A percentile compares a stretch with the other conserved stretches of the same genome.
Evolutionary conservation across 2,113 vertebrate species (phyloP).

Genomic region (Orcinus orca): DNA sequence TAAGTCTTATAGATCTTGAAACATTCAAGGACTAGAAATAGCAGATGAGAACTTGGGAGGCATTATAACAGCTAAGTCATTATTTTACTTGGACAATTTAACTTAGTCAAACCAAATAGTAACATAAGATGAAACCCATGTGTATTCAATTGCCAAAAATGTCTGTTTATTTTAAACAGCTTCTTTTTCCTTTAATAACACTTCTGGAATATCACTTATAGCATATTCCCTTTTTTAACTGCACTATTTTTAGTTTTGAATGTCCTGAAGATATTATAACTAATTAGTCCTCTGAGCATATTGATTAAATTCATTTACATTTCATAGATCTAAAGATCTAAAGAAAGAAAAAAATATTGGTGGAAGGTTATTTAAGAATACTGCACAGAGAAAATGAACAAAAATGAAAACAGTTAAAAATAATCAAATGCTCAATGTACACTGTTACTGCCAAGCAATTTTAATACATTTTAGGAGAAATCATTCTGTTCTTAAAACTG

Average conservation of each 20-base stretch:
- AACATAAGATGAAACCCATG: conserved; percentile 55
- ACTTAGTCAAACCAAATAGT: conserved; percentile 46
- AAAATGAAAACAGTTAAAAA: conserved; percentile 37
- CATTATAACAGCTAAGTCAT: conserved; percentile 41
- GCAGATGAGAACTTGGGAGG: conserved; percentile 29
- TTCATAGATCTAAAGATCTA: not conserved
- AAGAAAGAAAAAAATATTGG: not conserved
- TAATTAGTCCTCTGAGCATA: conserved; percentile 64
- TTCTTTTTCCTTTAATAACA: conserved; percentile 66
- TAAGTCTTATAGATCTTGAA: not conserved
- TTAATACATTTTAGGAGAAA: not conserved
- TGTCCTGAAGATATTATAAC: conserved; percentile 54
- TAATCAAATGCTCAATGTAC: not conserved
- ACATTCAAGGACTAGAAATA: conserved; percentile 16
- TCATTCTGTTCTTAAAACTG: not conserved
- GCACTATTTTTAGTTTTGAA: conserved; percentile 49
- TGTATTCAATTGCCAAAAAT: conserved; percentile 53
- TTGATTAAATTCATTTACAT: conserved; percentile 73
- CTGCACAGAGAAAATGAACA: not conserved
- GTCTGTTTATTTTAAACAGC: conserved; percentile 60
- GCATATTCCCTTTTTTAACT: conserved; percentile 52
- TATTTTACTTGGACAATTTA: conserved; percentile 64
- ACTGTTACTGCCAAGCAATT: not conserved
- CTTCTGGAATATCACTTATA: conserved; percentile 51
- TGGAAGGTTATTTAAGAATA: conserved; percentile 3